A percentile compares a stretch with the other conserved stretches of the same genome.
Evolutionary conservation across 2,113 vertebrate genomes (phyloP).

Genomic region (Rhizomys pruinosus): DNA sequence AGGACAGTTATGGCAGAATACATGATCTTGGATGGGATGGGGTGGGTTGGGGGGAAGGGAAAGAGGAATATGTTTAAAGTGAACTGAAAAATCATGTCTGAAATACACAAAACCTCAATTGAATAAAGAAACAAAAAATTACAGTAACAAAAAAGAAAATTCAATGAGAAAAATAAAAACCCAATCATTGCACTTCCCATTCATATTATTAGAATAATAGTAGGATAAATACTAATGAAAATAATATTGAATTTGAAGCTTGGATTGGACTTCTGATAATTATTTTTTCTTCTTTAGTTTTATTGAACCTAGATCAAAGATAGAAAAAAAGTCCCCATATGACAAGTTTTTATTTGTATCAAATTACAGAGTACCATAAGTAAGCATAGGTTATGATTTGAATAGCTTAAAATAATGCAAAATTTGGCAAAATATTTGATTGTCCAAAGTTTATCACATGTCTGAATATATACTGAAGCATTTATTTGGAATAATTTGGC

Average conservation of each 20-base stretch:
- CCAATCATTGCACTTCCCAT: neutral
- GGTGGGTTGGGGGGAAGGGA: too few species aligned
- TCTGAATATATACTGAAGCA: conserved; percentile 85
- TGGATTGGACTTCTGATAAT: neutral
- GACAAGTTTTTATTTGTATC: conserved; percentile 88
- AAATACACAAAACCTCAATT: too few species aligned
- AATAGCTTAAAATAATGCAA: conserved; percentile 86
- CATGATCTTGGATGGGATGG: too few species aligned
- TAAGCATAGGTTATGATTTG: conserved; percentile 83
- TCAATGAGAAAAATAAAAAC: neutral
- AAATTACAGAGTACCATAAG: conserved; percentile 89
- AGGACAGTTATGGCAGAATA: too few species aligned
- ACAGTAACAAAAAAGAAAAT: too few species aligned
- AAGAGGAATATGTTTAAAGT: too few species aligned
- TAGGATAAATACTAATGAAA: neutral
- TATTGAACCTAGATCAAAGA: conserved; percentile 62
- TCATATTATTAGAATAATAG: neutral
- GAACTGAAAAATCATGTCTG: too few species aligned
- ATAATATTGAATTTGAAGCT: neutral
- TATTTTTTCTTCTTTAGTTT: conserved; percentile 52
- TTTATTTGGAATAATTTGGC: too few species aligned
- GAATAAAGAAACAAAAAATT: too few species aligned
- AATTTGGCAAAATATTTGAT: conserved; percentile 83
- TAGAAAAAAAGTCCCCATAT: conserved; percentile 73
- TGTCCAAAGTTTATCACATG: conserved; percentile 83